These are phyloP conservation scores for Holocentrus rufus DNA, from an alignment of 2,797 vertebrate species.

Conservation along the genomic window DNA sequence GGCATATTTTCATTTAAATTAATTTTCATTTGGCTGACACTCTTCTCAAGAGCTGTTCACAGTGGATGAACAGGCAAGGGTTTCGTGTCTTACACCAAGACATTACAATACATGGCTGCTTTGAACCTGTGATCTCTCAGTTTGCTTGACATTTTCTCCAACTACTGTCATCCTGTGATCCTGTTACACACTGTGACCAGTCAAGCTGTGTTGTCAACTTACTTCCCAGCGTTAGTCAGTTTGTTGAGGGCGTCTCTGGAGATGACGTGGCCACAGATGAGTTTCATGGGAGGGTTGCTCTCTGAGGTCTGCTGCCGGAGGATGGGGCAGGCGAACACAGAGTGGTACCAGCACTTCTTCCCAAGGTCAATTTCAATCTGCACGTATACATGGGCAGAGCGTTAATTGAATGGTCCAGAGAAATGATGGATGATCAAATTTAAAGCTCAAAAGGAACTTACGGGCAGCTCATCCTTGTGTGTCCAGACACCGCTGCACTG, in stretches of 20 bases:
- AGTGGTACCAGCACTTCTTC: constrained; percentile 96
- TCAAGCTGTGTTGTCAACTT: constrained; percentile 62
- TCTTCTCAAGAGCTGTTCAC: too few relatives aligned
- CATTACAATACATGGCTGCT: too few relatives aligned
- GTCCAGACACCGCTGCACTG: constrained; percentile 93
- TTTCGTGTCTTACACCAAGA: too few relatives aligned
- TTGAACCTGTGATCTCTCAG: too few relatives aligned
- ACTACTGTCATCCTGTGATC: too few relatives aligned
- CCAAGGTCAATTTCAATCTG: constrained; percentile 94
- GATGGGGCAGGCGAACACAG: constrained; percentile 93
- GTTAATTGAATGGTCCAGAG: neutral
- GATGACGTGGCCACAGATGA: constrained; percentile 93
- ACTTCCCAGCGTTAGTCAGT: constrained; percentile 93
- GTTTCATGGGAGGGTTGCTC: constrained; percentile 94
- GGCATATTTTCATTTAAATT: too few relatives aligned
- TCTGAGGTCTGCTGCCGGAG: constrained; percentile 92
- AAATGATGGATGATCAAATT: neutral
- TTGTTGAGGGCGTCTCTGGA: constrained; percentile 95
- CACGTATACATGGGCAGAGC: constrained; percentile 1
- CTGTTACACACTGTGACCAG: too few relatives aligned
- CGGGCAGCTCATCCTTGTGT: constrained; percentile 91
- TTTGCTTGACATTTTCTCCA: too few relatives aligned
- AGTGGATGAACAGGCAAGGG: too few relatives aligned
- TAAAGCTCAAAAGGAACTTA: constrained; percentile 65
- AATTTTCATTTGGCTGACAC: neutral